phyloP scores from a whole-genome alignment of 2,888 invertebrate genomes.

The Drosophila prostipennis region DNA sequence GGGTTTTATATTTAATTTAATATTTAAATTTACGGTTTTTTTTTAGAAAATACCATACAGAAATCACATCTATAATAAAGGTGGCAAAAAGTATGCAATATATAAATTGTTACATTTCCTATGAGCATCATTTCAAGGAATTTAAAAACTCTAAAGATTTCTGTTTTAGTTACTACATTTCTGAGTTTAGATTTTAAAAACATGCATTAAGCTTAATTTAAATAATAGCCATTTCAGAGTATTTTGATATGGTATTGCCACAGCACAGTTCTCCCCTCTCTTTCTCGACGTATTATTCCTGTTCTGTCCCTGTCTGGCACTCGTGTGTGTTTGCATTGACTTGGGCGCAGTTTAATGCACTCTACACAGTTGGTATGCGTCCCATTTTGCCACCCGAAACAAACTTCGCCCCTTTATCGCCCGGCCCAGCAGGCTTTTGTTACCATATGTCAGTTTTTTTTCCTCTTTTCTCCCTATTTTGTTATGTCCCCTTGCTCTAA shows the following conservation, averaged over 20 bases:
- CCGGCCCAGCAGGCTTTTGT: slow-evolving; percentile 49
- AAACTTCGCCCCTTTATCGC: slow-evolving; percentile 4
- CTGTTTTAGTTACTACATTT: no score
- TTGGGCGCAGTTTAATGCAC: slow-evolving; percentile 71
- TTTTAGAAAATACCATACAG: no score
- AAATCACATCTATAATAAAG: not conserved
- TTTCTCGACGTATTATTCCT: not conserved
- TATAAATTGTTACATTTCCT: no score
- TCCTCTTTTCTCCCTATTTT: slow-evolving; percentile 21
- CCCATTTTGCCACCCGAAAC: slow-evolving; percentile 1
- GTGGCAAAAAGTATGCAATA: no score
- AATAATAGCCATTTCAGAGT: not conserved
- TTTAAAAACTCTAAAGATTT: no score
- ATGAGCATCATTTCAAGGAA: no score
- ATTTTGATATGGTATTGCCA: not conserved
- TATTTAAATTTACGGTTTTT: no score
- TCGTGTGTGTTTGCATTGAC: slow-evolving; percentile 38
- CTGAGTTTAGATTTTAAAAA: not conserved
- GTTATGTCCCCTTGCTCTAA: slow-evolving; percentile 22
- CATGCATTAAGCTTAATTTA: not conserved
- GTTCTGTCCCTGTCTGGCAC: not conserved
- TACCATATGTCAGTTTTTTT: slow-evolving; percentile 54
- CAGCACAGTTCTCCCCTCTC: slow-evolving; percentile 4
- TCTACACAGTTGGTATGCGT: slow-evolving; percentile 50
- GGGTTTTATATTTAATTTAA: no score